Evolutionary conservation across 2,888 invertebrate genomes (phyloP).

Genomic region (Parasteatoda lunata): DNA sequence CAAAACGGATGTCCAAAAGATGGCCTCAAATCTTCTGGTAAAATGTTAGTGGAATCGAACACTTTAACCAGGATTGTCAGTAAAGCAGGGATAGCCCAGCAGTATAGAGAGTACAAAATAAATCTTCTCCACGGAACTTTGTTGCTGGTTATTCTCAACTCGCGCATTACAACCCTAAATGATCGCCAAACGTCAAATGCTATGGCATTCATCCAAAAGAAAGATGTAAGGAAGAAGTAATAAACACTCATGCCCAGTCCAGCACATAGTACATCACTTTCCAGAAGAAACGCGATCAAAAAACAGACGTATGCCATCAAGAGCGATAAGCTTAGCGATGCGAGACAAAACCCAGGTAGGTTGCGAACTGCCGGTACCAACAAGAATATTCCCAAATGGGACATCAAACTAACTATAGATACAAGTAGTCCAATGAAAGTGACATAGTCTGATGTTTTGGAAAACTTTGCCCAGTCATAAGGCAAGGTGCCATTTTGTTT

Average conservation of each 20-base stretch:
- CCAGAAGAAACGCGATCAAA: constrained; percentile 71
- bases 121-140: constrained; percentile 75
- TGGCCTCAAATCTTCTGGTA: constrained; percentile 73
- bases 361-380: constrained; percentile 75
- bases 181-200: constrained; percentile 74
- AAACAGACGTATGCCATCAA: constrained; percentile 75
- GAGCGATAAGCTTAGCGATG: constrained; percentile 75
- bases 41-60: constrained; percentile 71
- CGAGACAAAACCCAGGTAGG: constrained; percentile 72
- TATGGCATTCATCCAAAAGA: constrained; percentile 68
- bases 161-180: constrained; percentile 75
- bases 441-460: constrained; percentile 74
- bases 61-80: constrained; percentile 73
- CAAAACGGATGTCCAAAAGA: constrained; percentile 76
- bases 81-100: constrained; percentile 75
- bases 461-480: constrained; percentile 43
- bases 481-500: not conserved
- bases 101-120: constrained; percentile 75
- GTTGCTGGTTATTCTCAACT: constrained; percentile 75
- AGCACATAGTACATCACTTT: constrained; percentile 64
- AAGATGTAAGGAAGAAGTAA: constrained; percentile 66
- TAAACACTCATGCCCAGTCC: constrained; percentile 69
- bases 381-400: constrained; percentile 76
- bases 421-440: constrained; percentile 76
- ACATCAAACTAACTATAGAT: constrained; percentile 76